Percentiles rank a stretch among this genome's conserved stretches.
phyloP scores from a whole-genome alignment of 2,113 vertebrate species.

The Podocnemis expansa region DNA sequence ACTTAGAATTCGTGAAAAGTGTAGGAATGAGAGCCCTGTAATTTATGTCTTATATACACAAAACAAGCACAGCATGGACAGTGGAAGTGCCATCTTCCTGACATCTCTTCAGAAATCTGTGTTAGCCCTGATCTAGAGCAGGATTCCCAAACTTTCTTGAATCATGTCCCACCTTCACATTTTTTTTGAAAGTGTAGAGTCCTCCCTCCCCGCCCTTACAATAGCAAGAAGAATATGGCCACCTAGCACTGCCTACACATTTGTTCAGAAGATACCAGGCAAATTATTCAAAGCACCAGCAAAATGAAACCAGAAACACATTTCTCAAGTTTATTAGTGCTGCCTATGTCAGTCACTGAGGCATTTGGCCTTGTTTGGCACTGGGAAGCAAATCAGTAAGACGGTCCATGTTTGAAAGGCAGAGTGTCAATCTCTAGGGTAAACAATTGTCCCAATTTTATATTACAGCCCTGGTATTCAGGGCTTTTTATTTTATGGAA shows the following conservation, averaged over 20 bases:
- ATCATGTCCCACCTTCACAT: background rate
- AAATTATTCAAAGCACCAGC: background rate
- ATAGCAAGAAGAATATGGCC: background rate
- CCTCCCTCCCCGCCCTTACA: background rate
- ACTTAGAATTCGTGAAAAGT: background rate
- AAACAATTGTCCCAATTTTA: no score
- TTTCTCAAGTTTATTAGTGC: background rate
- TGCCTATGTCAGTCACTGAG: background rate
- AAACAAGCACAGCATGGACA: background rate
- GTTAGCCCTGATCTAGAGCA: background rate
- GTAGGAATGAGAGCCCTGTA: no score
- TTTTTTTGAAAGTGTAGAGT: background rate
- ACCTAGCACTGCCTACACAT: background rate
- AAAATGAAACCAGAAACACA: background rate
- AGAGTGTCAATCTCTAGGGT: background rate
- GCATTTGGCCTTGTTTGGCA: background rate
- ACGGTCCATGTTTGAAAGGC: background rate
- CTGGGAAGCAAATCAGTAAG: background rate
- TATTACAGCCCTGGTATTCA: no score
- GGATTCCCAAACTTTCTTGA: background rate
- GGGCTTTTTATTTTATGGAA: no score
- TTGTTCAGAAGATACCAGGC: background rate
- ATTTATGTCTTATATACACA: background rate
- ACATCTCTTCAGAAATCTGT: background rate
- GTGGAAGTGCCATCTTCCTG: background rate